A percentile compares a stretch with the other conserved stretches of the same genome.
Evolutionary conservation across 2,888 invertebrate species (phyloP).

Genomic region (Dinocampus coccinellae): DNA sequence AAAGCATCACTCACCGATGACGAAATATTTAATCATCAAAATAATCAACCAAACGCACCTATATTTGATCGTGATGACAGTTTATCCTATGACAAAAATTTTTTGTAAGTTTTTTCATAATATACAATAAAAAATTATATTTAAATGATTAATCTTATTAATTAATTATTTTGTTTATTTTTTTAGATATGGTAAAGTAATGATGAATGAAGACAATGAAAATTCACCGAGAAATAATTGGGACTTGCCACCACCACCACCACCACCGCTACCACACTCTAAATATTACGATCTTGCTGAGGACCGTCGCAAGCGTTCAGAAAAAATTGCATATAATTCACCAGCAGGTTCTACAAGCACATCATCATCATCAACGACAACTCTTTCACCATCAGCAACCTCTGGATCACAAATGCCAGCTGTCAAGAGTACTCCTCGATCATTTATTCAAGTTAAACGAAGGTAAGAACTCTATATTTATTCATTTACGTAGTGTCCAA

Average conservation of each 20-base stretch:
- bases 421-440: slow-evolving; percentile 41
- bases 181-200: slow-evolving; percentile 57
- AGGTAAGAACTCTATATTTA: slow-evolving; percentile 38
- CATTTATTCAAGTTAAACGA: slow-evolving; percentile 46
- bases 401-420: slow-evolving; percentile 39
- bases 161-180: neutral
- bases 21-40: slow-evolving; percentile 49
- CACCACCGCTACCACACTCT: slow-evolving; percentile 52
- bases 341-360: slow-evolving; percentile 46
- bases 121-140: neutral
- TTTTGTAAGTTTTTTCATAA: slow-evolving; percentile 53
- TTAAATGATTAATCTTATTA: neutral
- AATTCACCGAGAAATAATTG: slow-evolving; percentile 49
- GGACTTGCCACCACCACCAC: slow-evolving; percentile 49
- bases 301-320: slow-evolving; percentile 61
- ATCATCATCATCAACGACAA: slow-evolving; percentile 37
- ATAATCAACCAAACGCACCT: slow-evolving; percentile 43
- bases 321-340: slow-evolving; percentile 46
- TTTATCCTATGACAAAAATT: slow-evolving; percentile 53
- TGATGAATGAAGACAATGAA: slow-evolving; percentile 57
- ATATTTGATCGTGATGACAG: slow-evolving; percentile 50
- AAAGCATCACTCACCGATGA: slow-evolving; percentile 52
- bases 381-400: slow-evolving; percentile 47
- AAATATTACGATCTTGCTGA: slow-evolving; percentile 54
- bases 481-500: neutral